Base-by-base conservation (phyloP, 1,140 invertebrate genomes). In the Helicoverpa zea region DNA sequence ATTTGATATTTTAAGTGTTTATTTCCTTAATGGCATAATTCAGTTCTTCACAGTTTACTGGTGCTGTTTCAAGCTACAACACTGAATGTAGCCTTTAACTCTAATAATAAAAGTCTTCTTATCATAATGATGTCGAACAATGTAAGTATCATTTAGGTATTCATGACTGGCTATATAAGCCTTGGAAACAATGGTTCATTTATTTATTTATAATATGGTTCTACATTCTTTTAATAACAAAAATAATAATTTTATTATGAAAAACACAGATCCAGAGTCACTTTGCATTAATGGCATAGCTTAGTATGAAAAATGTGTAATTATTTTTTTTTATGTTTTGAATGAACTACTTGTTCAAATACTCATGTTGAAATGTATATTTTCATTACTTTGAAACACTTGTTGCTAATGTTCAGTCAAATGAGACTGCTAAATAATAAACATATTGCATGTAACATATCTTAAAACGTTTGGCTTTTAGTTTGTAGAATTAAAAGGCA, bases 51-150 rank as follows among this genome's bases (percentile, higher is more conserved):
- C 92, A 98, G 98, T 86, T 96, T 99, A 79, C 92, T 99, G 73
- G 98, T 99, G 13, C 96, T 99, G 88, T 97, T 98, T 89, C 97
- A 99, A 97, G 98, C 98, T 18, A 99, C 98, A 29, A 98, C 98
- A 43, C 96, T 99, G 1, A 99, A 99, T 96, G 99, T 99, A 66
- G 99, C 99, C 5, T 99, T 99, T 82, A 99, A 99, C 94, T 99
- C 99, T 0, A 99, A 98, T 89, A 99, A 99, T 92, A 99, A 99
- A 95, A 98, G 98, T 72, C 95, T 99, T 47, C 96, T 99, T 4
- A 99, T 99, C 5, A 99, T 99, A 66, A 99, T 99, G 98, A 99
- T 99, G 97, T 99, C 99, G 0, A 99, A 99, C 93, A 99, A 99
- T 96, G 98, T 98, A 96, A 98, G 97, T 97, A 89, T 86, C 35